Evolutionary conservation across 2,888 invertebrate genomes (phyloP), one percentile per base, ranked within the genome.

Genomic region (Leucophenga maculata): DNA sequence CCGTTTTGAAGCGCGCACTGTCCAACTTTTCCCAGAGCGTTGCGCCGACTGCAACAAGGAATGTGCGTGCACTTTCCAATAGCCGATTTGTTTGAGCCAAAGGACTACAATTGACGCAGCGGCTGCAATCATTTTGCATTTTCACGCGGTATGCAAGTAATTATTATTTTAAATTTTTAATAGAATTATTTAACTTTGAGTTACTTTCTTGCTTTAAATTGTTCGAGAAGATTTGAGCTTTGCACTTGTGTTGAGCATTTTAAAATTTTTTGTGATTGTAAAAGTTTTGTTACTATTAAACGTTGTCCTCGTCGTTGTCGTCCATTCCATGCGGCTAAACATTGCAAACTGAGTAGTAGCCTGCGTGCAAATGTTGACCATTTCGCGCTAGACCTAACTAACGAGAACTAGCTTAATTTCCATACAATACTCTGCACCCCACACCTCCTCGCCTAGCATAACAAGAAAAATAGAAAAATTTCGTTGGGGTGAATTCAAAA

Each of bases 11-110:
- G 68, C 73, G 79, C 67, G 72, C 70, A 50, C 73, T 67, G 44
- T 64, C 32, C 50, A 74, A 73, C 67, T 76, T 77, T 77, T 81
- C 79, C 77, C 78, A 78, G 67, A 84, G 64, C 77, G 78, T 81
- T 31, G 71, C 72, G 65, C 73, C 78, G 39, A 74, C 75, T 11
- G 72, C 68, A 20, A 69, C 22, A 32, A 78, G 76, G 31, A 77
- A 69, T 62, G 60, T 72, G 70, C 74, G 57, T 20, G 74, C 60
- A 68, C 67, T 70, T 72, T 20, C 26, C 62, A 46, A 64, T n/a
- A 48, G 11, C 16, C 62, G 46, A 46, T 64, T 46, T 48, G 16
- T 64, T 9, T 14, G 11, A 22, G 46, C 46, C 44, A 64, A 14
- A 14, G 62, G 46, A 48, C n/a, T 1, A 50, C 50, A 50, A 39